Conservation (phyloP, 2,888 invertebrate species). For the Disparrhopalites patrizii region DNA sequence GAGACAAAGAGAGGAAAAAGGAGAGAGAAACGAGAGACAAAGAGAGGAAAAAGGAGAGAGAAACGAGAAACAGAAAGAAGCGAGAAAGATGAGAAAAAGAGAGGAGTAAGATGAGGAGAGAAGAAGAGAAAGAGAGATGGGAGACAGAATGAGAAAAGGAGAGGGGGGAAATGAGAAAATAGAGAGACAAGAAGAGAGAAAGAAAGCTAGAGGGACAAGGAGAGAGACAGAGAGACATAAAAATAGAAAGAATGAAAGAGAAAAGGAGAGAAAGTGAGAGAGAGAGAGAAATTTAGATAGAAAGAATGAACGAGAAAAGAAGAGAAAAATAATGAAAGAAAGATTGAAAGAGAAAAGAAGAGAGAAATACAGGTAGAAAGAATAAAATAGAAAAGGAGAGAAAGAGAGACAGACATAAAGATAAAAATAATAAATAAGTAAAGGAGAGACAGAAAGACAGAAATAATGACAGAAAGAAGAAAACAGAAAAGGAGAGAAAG, state of each 20-base stretch:
- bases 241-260: no score
- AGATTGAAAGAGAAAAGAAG: neutral
- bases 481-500: no score
- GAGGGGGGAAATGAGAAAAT: neutral
- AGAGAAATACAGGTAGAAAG: no score
- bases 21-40: neutral
- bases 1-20: neutral
- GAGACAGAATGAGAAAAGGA: neutral
- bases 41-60: neutral
- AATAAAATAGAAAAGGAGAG: no score
- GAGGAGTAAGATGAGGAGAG: neutral
- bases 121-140: neutral
- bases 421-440: no score
- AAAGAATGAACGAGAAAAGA: no score
- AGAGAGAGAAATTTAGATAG: neutral
- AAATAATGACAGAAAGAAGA: no score
- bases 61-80: neutral
- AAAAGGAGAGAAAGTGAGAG: no score
- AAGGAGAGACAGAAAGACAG: no score
- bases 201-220: neutral
- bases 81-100: neutral
- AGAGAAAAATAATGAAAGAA: no score
- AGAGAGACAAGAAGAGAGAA: neutral
- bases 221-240: neutral
- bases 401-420: no score